Percentiles rank a stretch among this genome's conserved stretches.
These are phyloP conservation scores for Tipula helvola DNA, from an alignment of 2,888 invertebrate species.

Conservation along the genomic window DNA sequence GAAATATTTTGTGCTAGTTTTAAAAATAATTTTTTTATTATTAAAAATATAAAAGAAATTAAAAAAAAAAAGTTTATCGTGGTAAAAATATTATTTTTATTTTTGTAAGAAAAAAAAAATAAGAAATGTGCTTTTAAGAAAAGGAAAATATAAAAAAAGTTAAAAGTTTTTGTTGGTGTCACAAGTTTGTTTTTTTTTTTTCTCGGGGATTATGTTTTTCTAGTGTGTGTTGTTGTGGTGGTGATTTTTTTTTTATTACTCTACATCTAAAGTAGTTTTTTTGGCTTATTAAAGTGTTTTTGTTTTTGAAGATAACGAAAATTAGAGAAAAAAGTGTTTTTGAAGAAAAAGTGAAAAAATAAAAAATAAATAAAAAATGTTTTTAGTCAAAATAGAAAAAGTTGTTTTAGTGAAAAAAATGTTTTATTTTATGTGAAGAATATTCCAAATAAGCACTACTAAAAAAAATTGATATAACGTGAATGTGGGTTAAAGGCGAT, in stretches of 20 bases:
- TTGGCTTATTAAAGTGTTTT: not conserved
- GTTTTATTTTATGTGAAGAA: not conserved
- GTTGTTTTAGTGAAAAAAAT: not conserved
- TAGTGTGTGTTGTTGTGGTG: not conserved
- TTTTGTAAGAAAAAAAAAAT: not conserved
- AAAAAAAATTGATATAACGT: not conserved
- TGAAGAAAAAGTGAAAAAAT: not conserved
- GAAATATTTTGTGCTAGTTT: not conserved
- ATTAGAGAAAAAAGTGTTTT: not conserved
- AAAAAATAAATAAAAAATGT: not conserved
- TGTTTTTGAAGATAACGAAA: not conserved
- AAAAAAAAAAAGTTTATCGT: not conserved
- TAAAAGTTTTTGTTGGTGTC: not conserved
- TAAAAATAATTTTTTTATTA: not conserved
- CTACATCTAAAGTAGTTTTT: not conserved
- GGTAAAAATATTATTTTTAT: not conserved
- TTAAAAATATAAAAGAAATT: too few species aligned
- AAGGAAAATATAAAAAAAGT: not conserved
- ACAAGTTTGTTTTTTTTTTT: not conserved
- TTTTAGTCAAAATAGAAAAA: not conserved
- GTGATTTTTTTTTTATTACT: not conserved
- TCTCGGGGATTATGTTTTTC: not conserved
- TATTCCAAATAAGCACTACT: not conserved
- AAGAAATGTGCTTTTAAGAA: not conserved
- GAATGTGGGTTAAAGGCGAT: constrained; percentile 5